Conservation (phyloP, 2,888 invertebrate genomes). For the Pachycephus smyrnensis region DNA sequence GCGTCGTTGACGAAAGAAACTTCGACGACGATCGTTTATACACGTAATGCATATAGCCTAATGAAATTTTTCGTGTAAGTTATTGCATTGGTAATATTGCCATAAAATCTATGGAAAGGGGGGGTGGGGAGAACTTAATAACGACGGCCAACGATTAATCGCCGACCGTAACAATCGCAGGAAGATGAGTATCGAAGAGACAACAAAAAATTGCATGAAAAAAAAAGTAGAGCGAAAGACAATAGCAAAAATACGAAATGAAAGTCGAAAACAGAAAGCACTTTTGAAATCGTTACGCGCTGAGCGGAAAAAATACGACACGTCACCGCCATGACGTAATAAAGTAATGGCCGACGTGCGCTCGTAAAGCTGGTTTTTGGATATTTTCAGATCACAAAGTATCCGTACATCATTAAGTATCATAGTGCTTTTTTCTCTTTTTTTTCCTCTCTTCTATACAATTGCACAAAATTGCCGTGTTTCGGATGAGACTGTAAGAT, state of each 20-base stretch:
- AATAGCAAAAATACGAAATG: background rate
- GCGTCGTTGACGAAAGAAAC: constrained; percentile 26
- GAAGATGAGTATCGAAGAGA: background rate
- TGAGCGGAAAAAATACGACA: background rate
- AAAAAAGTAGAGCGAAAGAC: background rate
- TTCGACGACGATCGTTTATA: background rate
- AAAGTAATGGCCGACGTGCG: background rate
- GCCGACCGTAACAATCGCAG: background rate
- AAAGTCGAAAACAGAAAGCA: background rate
- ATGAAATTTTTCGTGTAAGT: constrained; percentile 1
- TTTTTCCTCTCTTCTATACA: constrained; percentile 10
- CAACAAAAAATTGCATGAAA: background rate
- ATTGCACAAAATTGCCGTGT: background rate
- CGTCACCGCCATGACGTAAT: background rate
- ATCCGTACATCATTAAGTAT: background rate
- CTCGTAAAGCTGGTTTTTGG: background rate
- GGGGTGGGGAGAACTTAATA: background rate
- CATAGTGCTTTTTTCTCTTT: background rate
- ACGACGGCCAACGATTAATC: background rate
- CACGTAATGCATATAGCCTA: background rate
- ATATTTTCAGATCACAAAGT: background rate
- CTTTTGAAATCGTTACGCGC: background rate
- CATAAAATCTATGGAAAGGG: background rate
- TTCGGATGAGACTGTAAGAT: background rate
- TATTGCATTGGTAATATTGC: constrained; percentile 10